These are phyloP conservation scores for Babyrousa celebensis DNA, from an alignment of 2,797 vertebrate species.

Conservation along the genomic window DNA sequence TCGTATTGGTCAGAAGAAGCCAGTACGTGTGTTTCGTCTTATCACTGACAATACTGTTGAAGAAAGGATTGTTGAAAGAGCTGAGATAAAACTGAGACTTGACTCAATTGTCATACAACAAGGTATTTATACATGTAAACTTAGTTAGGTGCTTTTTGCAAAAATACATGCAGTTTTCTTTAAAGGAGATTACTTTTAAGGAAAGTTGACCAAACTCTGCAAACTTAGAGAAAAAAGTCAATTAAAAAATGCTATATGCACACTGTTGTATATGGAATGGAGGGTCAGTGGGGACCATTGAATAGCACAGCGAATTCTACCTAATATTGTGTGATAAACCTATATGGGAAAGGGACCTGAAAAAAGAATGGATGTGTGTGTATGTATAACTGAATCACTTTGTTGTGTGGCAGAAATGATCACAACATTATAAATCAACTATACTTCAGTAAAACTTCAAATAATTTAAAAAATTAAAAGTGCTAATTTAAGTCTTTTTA, in stretches of 20 bases:
- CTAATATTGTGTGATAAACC: too few relatives aligned
- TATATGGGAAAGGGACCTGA: too few relatives aligned
- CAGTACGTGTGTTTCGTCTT: slow-evolving; percentile 94
- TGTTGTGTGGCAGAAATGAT: too few relatives aligned
- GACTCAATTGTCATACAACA: slow-evolving; percentile 95
- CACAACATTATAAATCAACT: too few relatives aligned
- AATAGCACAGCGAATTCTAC: too few relatives aligned
- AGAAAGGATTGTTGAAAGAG: slow-evolving; percentile 95
- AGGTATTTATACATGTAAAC: slow-evolving; percentile 90
- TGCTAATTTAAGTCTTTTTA: slow-evolving; percentile 40
- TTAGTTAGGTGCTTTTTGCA: slow-evolving; percentile 7
- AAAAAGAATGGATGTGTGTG: too few relatives aligned
- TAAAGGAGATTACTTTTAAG: slow-evolving; percentile 60
- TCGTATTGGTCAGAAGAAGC: slow-evolving; percentile 94
- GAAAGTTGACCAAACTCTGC: slow-evolving; percentile 52
- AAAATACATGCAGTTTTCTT: not conserved
- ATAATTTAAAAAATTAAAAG: not conserved
- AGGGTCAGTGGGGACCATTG: too few relatives aligned
- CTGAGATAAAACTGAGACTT: slow-evolving; percentile 93
- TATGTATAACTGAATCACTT: too few relatives aligned
- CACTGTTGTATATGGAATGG: too few relatives aligned
- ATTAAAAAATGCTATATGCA: not conserved
- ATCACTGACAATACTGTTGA: slow-evolving; percentile 94
- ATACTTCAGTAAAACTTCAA: too few relatives aligned
- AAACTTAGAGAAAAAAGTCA: slow-evolving; percentile 53